A percentile compares a stretch with the other conserved stretches of the same genome.
These are phyloP conservation scores for Subanguina moxae DNA, from an alignment of 1,140 invertebrate species.

Conservation along the genomic window DNA sequence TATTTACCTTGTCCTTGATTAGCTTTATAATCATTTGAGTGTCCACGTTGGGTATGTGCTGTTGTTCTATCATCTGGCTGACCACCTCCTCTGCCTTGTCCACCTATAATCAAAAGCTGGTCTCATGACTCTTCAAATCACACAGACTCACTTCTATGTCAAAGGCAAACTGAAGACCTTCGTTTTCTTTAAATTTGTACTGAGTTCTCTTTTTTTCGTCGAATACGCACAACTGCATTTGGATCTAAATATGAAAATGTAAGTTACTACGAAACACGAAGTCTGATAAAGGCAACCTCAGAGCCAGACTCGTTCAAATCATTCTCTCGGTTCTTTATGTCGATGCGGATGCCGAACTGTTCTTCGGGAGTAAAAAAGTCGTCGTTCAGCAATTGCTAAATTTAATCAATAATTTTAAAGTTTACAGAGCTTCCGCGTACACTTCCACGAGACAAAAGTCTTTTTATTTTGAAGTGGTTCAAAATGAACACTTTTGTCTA, in stretches of 20 bases:
- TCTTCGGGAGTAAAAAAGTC: slow-evolving; percentile 92
- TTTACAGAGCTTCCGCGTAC: too few relatives aligned
- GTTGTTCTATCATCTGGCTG: slow-evolving; percentile 89
- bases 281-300: slow-evolving; percentile 63
- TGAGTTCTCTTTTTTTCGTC: slow-evolving; percentile 92
- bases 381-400: slow-evolving; percentile 80
- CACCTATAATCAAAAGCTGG: slow-evolving; percentile 84
- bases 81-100: slow-evolving; percentile 93
- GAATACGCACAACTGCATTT: slow-evolving; percentile 85
- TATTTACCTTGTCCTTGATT: slow-evolving; percentile 54
- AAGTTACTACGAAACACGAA: slow-evolving; percentile 11
- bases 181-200: slow-evolving; percentile 90
- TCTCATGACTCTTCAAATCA: not conserved
- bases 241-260: slow-evolving; percentile 60
- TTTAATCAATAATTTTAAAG: too few relatives aligned
- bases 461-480: too few relatives aligned
- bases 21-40: slow-evolving; percentile 55
- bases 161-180: slow-evolving; percentile 98
- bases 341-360: slow-evolving; percentile 65
- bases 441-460: too few relatives aligned
- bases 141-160: slow-evolving; percentile 83
- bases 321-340: slow-evolving; percentile 76
- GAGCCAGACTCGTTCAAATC: slow-evolving; percentile 60
- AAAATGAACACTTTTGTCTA: too few relatives aligned
- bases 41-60: slow-evolving; percentile 69